A percentile compares a stretch with the other conserved stretches of the same genome.
Evolutionary conservation across 2,797 vertebrate genomes (phyloP).

Genomic region (Sebastes minor): DNA sequence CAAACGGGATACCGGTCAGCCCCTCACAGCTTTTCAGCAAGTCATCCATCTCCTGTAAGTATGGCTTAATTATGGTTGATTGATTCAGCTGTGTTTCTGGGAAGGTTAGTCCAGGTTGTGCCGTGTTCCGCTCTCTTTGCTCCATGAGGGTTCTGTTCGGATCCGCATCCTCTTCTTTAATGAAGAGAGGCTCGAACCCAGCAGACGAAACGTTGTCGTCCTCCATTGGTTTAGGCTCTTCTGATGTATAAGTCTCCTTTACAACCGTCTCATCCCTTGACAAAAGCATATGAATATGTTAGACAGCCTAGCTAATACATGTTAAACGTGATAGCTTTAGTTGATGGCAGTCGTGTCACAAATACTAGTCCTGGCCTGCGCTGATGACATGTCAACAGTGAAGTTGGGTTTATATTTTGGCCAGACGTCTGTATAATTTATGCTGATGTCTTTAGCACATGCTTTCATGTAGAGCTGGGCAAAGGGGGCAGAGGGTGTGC

Average conservation of each 20-base stretch:
- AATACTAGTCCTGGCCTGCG: not conserved
- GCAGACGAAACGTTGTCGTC: conserved; percentile 38
- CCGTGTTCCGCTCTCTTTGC: conserved; percentile 36
- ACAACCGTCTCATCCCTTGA: conserved; percentile 27
- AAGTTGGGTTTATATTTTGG: conserved; percentile 27
- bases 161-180: conserved; percentile 69
- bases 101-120: conserved; percentile 31
- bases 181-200: conserved; percentile 68
- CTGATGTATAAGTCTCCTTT: not conserved
- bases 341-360: not conserved
- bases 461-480: conserved; percentile 19
- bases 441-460: conserved; percentile 40
- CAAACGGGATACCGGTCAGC: conserved; percentile 59
- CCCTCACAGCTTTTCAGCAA: conserved; percentile 80
- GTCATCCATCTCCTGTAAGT: conserved; percentile 85
- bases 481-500: conserved; percentile 14
- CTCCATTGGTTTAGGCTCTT: conserved; percentile 58
- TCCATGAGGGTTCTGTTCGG: conserved; percentile 45
- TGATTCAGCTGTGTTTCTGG: conserved; percentile 20
- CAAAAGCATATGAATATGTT: conserved; percentile 23
- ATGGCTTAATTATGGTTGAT: conserved; percentile 81
- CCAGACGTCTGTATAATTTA: conserved; percentile 15
- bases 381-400: not conserved
- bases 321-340: not conserved
- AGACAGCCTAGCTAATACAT: not conserved